Percentiles rank a stretch among this genome's conserved stretches.
These are phyloP conservation scores for Dinomys branickii DNA, from an alignment of 2,113 vertebrate genomes.

Conservation along the genomic window DNA sequence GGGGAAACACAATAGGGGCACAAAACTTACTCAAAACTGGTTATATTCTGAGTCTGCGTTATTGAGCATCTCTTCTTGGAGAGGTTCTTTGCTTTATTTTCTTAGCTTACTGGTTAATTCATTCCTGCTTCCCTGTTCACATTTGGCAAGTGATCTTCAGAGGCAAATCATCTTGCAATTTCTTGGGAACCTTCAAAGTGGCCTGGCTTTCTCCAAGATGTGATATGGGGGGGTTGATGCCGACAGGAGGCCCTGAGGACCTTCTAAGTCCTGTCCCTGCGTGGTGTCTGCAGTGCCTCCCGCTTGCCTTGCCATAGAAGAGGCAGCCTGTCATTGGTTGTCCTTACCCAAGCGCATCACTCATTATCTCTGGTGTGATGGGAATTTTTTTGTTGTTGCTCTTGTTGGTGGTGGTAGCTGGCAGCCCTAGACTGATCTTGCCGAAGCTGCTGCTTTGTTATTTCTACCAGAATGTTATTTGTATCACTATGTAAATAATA, in stretches of 20 bases:
- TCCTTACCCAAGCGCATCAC: neutral
- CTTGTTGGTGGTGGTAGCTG: neutral
- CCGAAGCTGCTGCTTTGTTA: neutral
- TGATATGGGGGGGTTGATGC: neutral
- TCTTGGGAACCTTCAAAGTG: neutral
- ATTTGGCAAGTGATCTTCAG: conserved; percentile 42
- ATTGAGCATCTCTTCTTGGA: neutral
- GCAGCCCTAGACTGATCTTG: neutral
- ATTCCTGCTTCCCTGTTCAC: conserved; percentile 20
- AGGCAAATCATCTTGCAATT: neutral
- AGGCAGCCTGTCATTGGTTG: neutral
- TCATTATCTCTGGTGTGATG: neutral
- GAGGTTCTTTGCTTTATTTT: neutral
- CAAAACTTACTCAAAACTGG: neutral
- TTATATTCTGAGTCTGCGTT: neutral
- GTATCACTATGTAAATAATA: neutral
- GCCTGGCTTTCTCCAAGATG: neutral
- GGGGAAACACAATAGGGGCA: neutral
- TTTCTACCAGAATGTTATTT: neutral
- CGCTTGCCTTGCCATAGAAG: rapidly evolving
- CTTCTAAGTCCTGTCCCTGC: neutral
- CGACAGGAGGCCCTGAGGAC: neutral
- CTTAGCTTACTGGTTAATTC: neutral
- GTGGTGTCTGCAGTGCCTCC: neutral
- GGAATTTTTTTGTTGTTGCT: neutral